phyloP scores from a whole-genome alignment of 1,140 invertebrate genomes.

The Bicyclus anynana region DNA sequence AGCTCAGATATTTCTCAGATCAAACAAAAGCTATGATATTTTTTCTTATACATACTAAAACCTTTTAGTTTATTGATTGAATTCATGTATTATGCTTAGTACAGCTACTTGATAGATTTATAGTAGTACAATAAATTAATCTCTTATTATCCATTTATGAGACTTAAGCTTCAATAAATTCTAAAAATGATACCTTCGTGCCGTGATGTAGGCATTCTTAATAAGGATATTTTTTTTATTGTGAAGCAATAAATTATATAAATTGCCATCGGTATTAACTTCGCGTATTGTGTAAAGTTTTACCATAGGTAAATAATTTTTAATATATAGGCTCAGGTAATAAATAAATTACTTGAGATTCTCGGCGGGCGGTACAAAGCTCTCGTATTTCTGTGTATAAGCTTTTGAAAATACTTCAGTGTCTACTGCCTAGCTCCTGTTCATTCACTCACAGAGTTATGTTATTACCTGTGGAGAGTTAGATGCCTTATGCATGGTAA shows the following conservation, averaged over 20 bases:
- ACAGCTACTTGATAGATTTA: background rate
- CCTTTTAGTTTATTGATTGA: background rate
- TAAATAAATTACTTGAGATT: slow-evolving; percentile 25
- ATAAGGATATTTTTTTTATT: slow-evolving; percentile 23
- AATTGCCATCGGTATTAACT: slow-evolving; percentile 26
- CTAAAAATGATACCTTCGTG: slow-evolving; percentile 21
- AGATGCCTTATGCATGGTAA: too few species aligned
- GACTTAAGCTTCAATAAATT: slow-evolving; percentile 10
- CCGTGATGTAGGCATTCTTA: slow-evolving; percentile 18
- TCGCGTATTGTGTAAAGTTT: slow-evolving; percentile 20
- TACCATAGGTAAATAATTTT: slow-evolving; percentile 24
- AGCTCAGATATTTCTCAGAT: too few species aligned
- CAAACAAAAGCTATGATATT: too few species aligned
- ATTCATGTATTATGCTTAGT: background rate
- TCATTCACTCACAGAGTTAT: too few species aligned
- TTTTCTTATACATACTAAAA: too few species aligned
- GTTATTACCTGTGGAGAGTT: too few species aligned
- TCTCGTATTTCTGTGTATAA: background rate
- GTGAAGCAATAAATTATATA: slow-evolving; percentile 31
- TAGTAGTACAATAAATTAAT: background rate
- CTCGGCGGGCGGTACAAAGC: slow-evolving; percentile 22
- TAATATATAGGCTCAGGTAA: slow-evolving; percentile 21
- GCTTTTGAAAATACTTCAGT: background rate
- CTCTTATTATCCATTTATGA: slow-evolving; percentile 8
- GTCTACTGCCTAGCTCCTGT: too few species aligned